These are phyloP conservation scores for Tetranychus piercei DNA, from an alignment of 2,888 invertebrate genomes.

Conservation along the genomic window DNA sequence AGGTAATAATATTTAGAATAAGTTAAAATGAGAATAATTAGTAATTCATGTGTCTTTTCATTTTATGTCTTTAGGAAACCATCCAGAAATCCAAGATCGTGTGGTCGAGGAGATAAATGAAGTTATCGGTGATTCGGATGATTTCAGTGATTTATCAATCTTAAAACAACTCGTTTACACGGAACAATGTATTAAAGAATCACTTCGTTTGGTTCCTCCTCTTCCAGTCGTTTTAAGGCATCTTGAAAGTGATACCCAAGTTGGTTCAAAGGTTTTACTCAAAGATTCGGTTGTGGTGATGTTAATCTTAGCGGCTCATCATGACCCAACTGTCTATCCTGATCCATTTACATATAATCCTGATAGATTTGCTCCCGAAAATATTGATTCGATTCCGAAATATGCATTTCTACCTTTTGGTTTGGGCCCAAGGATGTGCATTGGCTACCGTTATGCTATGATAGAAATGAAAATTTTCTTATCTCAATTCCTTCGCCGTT, in stretches of 20 bases:
- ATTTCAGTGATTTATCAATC: neutral
- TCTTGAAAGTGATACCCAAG: neutral
- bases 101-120: neutral
- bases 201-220: neutral
- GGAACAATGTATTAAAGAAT: neutral
- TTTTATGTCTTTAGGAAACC: neutral
- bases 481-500: neutral
- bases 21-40: neutral
- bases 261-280: neutral
- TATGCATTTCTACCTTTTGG: neutral
- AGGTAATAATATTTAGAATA: neutral
- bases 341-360: neutral
- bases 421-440: neutral
- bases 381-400: neutral
- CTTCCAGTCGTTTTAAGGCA: neutral
- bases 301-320: neutral
- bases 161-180: neutral
- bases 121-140: neutral
- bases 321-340: neutral
- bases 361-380: neutral
- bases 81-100: neutral
- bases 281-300: neutral
- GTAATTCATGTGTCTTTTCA: neutral
- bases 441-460: neutral
- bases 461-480: neutral